phyloP scores from a whole-genome alignment of 2,797 vertebrate genomes.

The Anguilla megastoma region DNA sequence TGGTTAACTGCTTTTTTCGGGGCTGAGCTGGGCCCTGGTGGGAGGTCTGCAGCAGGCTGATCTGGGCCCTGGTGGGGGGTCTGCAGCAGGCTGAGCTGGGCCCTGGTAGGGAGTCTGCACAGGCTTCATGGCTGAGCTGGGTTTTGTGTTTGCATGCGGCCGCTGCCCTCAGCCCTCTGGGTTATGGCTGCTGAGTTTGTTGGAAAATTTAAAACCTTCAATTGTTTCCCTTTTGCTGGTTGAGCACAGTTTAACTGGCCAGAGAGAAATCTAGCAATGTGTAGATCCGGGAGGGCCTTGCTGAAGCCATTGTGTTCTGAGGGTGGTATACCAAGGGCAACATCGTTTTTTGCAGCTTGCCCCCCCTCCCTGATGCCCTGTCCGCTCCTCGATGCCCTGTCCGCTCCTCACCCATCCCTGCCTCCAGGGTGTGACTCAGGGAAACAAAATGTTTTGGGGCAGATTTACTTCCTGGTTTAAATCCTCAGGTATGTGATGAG shows the following conservation, averaged over 20 bases:
- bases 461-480: background rate
- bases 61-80: too few relatives aligned
- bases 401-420: background rate
- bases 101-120: background rate
- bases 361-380: background rate
- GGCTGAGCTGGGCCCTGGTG: too few relatives aligned
- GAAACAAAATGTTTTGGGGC: background rate
- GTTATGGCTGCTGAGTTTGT: slow-evolving; percentile 62
- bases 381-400: background rate
- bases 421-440: background rate
- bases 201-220: slow-evolving; percentile 58
- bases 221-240: slow-evolving; percentile 68
- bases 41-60: too few relatives aligned
- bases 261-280: slow-evolving; percentile 75
- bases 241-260: slow-evolving; percentile 57
- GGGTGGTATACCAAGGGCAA: slow-evolving; percentile 54
- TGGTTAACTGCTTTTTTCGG: too few relatives aligned
- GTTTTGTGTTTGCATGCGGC: slow-evolving; percentile 46
- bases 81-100: too few relatives aligned
- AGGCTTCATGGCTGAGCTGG: slow-evolving; percentile 22
- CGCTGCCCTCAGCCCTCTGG: slow-evolving; percentile 32
- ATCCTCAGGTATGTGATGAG: background rate
- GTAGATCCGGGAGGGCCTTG: slow-evolving; percentile 53
- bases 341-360: slow-evolving; percentile 57
- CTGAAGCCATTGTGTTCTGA: slow-evolving; percentile 67